Base-by-base conservation (phyloP, 2,888 invertebrate species). In the Drosophila ochracea region DNA sequence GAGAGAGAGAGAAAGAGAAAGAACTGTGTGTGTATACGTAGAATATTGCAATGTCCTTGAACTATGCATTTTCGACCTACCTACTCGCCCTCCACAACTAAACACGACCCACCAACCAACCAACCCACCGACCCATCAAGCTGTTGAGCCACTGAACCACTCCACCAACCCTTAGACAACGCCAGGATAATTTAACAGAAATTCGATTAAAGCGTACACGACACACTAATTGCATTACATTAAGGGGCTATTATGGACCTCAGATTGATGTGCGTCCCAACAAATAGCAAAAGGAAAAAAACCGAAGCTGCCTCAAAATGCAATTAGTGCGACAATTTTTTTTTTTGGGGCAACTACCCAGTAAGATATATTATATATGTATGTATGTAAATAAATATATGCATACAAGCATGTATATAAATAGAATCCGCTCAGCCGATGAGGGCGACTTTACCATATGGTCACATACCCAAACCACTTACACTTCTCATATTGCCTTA, bases 21-120 rank as follows among this genome's bases (percentile, higher is more conserved):
- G 49, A 68, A 31, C 21, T 19, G 16, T 79, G 75, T 89, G 63
- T 83, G 83, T 90, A 90, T 88, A 84, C 86, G 75, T 79, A 43
- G 79, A 90, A 83, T 83, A 86, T 83, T 87, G 76, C 83, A 83
- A 78, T 91, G 91, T 84, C 91, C 91, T 91, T 91, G 91, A 91
- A 91, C 91, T 92, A 92, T 92, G 84, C 84, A 90, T 84, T 89
- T 80, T 70, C 78, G 77, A 76, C 73, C 76, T 53, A 37, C 52
- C 68, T 53, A 53, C 55, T 30, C 21, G 39, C 53, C 50, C 37
- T 52, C 30, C 59, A 52, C 35, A 28, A 63, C 19, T 69, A 62
- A 68, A 52, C 47, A 52, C 72, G 58, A 60, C 68, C 68, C 66
- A 67, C 49, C 64, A 49, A 55, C 58, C 57, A 37, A 53, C 11